Percentiles rank a stretch among this genome's conserved stretches.
These are phyloP conservation scores for Xylocopa sonorina DNA, from an alignment of 1,140 invertebrate genomes.

Conservation along the genomic window DNA sequence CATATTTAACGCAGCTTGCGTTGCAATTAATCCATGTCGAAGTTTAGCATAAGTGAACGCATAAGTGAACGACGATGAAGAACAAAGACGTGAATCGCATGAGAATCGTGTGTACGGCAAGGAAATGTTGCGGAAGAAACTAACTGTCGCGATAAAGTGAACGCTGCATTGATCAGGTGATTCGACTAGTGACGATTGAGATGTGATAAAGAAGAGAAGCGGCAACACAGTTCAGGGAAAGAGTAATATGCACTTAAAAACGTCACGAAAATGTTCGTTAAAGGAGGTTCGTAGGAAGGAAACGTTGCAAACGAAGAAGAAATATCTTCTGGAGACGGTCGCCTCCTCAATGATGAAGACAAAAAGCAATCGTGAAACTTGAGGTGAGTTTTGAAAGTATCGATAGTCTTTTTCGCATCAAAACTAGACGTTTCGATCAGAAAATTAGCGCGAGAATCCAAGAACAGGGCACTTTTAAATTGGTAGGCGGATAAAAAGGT, in stretches of 20 bases:
- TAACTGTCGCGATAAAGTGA: not conserved
- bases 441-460: not conserved
- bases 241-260: constrained; percentile 22
- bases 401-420: too few relatives aligned
- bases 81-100: not conserved
- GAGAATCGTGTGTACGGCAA: not conserved
- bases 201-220: not conserved
- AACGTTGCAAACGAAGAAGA: constrained; percentile 12
- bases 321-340: not conserved
- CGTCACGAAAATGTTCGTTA: not conserved
- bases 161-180: not conserved
- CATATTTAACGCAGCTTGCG: not conserved
- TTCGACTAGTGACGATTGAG: constrained; percentile 21
- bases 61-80: constrained; percentile 1
- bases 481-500: too few relatives aligned
- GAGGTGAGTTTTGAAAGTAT: constrained; percentile 28
- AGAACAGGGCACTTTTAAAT: too few relatives aligned
- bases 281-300: constrained; percentile 30
- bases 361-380: constrained; percentile 36
- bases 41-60: not conserved
- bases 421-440: too few relatives aligned
- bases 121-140: not conserved
- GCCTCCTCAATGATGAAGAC: constrained; percentile 36
- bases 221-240: not conserved
- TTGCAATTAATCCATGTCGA: not conserved